Base-by-base conservation (phyloP, 1,140 invertebrate species). In the Bombus huntii region DNA sequence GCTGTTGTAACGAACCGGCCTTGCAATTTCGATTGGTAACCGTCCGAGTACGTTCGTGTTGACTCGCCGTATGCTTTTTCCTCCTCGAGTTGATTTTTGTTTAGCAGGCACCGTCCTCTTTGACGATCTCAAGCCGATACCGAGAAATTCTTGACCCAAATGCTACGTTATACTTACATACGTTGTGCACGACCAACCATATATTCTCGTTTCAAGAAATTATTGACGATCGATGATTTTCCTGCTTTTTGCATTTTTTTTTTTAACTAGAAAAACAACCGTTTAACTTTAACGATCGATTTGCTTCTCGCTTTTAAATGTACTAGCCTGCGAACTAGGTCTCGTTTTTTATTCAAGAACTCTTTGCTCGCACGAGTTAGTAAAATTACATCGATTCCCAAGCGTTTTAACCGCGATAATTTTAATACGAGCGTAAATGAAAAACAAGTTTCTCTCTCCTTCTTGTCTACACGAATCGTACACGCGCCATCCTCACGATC, bases 131-230 rank as follows among this genome's bases (percentile, higher is more conserved):
- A 6, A 34, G 28, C 31, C 71, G 81, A 82, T 73, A 44, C 47
- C 28, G 28, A 82, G 31, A 82, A 73, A 65, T 82, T 82, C 81
- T 70, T 44, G 68, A 70, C 31, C 47, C 37, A 81, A 34, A 73
- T 62, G 15, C 53, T 28, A 34, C 47, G n/a, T n/a, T 57, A 71
- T 57, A 53, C 57, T 59, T 28, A 12, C 57, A 8, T 8, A 72
- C 12, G 22, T 15, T n/a, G 31, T 12, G 34, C 47, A 31, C n/a
- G 8, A 75, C 12, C 47, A 6, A 8, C 10, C 3, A 53, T 53
- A 53, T 53, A 53, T 53, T 22, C 72, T 44, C 39, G 0, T 53
- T 12, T 76, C 59, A 28, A 76, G 59, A 62, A 59, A 62, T 53
- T 22, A 62, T 62, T 4, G 28, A n/a, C 28, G 28, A 53, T n/a